Evolutionary conservation across 1,140 invertebrate genomes (phyloP), one percentile per base, ranked within the genome.

Genomic region (Ptiloglossa arizonensis): DNA sequence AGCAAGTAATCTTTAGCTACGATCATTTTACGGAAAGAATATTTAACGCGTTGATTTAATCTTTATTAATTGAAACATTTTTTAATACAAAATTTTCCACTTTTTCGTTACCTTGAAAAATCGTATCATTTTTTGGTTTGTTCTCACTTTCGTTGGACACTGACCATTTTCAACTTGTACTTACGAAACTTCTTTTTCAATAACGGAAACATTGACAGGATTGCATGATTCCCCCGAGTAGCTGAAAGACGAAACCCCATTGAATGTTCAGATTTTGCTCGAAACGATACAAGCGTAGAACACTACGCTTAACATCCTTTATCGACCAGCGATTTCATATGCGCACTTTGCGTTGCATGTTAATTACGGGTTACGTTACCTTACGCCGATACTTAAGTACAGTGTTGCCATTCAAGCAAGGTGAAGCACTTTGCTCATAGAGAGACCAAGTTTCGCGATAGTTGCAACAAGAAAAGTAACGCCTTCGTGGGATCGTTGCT

Each of bases 361-460:
- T 85, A 85, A 85, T 85, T 85, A 85, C 64, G 75, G 81, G 71
- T 80, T 80, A 62, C 66, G 56, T 29, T 59, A 72, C 71, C 72
- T 68, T 79, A 70, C 79, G 77, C 82, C 69, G 67, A 73, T 83
- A 83, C 77, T 80, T 72, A 75, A 82, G 57, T 57, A 79, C 66
- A 79, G 66, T 48, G 66, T 80, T 83, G 76, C 77, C 48, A 74
- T 79, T 56, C 76, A 15, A 52, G 41, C 59, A 52, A 64, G 41
- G 35, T 27, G 59, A 29, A 56, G 48, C 32, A 48, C 62, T 60
- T 66, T 41, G 56, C 46, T 63, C 48, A 24, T 41, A 22, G 32
- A 56, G 35, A 77, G 68, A 50, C 68, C 41, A 63, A 72, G 67
- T 38, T 72, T 38, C n/a, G 8, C 22, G 27, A 72, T 46, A 19